Base-by-base conservation (phyloP, 30 jellyfish, hydroid and myxozoan genomes). In the Turritopsis rubra region DNA sequence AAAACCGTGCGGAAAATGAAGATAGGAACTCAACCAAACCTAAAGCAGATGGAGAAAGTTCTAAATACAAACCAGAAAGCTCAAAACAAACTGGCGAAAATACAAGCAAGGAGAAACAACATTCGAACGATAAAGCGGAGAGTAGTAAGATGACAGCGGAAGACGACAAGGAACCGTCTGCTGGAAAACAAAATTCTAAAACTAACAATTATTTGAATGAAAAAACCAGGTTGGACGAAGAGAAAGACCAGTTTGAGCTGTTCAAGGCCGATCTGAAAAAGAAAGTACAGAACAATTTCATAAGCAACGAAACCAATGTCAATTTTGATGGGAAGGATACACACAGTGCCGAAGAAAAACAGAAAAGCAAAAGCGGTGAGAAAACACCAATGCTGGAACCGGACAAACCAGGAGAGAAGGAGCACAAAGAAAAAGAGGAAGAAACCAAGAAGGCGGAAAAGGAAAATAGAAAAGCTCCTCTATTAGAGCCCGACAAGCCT, bases 321-420 rank as follows among this genome's bases (percentile, higher is more conserved):
- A 28, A 52, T 4, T 21, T 25, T 22, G 85, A 77, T 78, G 85
- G 25, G 8, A 24, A 23, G 27, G 65, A 13, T n/a, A 74, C 13
- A 1, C 83, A 80, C 23, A 29, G 22, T 80, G 82, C 25, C 0
- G 80, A 52, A 79, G 80, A 83, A 52, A 71, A 75, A 22, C 22
- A 5, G 26, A 80, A 73, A 52, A 18, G 25, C 0, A 72, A 71
- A 23, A 9, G 26, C 9, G 79, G 25, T n/a, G 90, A 83, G 66
- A 29, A 28, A 83, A 29, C 77, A 1, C 28, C 28, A 68, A n/a
- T 68, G 30, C 9, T n/a, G 26, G 87, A 66, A 28, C 25, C 26
- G 3, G 91, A 76, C 60, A 77, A 85, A 85, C 29, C 84, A 29
- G 72, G 30, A 0, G 30, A 65, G 65, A 82, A 66, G 73, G 31